These are phyloP conservation scores for Camponotus fellah DNA, from an alignment of 2,888 invertebrate genomes.

Conservation along the genomic window DNA sequence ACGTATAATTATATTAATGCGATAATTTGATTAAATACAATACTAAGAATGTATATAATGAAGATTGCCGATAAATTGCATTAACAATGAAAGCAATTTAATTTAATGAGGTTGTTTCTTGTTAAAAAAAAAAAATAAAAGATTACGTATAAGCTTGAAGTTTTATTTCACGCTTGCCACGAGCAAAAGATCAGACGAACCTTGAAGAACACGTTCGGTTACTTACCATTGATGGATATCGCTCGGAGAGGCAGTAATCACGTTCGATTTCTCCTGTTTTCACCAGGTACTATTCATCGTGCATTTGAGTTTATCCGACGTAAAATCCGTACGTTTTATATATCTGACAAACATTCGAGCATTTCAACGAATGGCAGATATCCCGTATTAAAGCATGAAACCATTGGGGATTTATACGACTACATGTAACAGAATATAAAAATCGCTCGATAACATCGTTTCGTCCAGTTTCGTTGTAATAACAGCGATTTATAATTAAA, in stretches of 20 bases:
- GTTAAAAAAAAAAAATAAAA: conserved; percentile 12
- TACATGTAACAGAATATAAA: neutral
- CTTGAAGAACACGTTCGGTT: conserved; percentile 25
- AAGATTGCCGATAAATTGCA: neutral
- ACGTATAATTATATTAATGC: neutral
- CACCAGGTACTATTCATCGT: conserved; percentile 23
- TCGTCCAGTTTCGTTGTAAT: neutral
- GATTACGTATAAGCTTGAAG: neutral
- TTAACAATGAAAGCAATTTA: conserved; percentile 10
- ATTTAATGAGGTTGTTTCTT: neutral
- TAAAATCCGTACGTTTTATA: conserved; percentile 18
- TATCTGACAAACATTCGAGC: conserved; percentile 20
- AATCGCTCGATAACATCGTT: neutral
- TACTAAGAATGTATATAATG: neutral
- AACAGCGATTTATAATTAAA: neutral
- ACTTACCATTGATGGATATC: conserved; percentile 42
- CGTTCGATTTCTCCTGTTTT: conserved; percentile 57
- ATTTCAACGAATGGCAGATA: neutral
- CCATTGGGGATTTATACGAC: neutral
- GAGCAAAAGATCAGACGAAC: neutral
- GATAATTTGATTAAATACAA: neutral
- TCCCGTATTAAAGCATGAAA: conserved; percentile 11
- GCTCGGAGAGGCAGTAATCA: conserved; percentile 14
- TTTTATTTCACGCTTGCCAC: conserved; percentile 32
- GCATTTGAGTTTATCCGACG: conserved; percentile 9